Conservation (phyloP, 1,140 invertebrate genomes). For the Belonocnema kinseyi region DNA sequence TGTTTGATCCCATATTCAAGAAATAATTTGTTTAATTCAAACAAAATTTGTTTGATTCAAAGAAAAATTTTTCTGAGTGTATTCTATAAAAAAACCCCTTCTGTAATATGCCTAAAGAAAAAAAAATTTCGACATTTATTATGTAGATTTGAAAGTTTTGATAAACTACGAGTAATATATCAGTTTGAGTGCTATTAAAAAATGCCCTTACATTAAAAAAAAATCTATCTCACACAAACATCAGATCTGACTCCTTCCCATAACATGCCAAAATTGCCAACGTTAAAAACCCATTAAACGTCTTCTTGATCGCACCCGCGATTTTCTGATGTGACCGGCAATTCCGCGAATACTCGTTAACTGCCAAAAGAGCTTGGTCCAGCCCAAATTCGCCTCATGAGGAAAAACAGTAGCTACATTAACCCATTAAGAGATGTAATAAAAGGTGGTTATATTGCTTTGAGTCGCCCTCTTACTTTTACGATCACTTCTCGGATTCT, state of each 20-base stretch:
- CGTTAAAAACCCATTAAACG: conserved; percentile 17
- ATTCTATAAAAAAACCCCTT: no score
- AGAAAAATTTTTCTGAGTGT: no score
- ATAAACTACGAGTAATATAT: no score
- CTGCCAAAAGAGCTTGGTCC: background rate
- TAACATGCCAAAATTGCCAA: background rate
- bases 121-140: no score
- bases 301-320: conserved; percentile 18
- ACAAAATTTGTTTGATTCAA: no score
- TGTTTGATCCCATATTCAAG: no score
- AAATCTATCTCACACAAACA: background rate
- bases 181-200: background rate
- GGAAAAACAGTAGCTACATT: conserved; percentile 29
- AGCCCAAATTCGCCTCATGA: conserved; percentile 8
- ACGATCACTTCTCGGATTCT: background rate
- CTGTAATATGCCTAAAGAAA: no score
- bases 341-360: conserved; percentile 23
- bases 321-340: conserved; percentile 8
- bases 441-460: conserved; percentile 18
- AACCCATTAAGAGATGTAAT: conserved; percentile 1
- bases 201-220: background rate
- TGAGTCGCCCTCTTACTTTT: background rate
- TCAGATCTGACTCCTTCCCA: background rate
- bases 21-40: no score
- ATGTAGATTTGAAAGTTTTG: no score